These are phyloP conservation scores for Zoanthus gigantus DNA, from an alignment of 92 coral and sea anemone genomes.

Conservation along the genomic window DNA sequence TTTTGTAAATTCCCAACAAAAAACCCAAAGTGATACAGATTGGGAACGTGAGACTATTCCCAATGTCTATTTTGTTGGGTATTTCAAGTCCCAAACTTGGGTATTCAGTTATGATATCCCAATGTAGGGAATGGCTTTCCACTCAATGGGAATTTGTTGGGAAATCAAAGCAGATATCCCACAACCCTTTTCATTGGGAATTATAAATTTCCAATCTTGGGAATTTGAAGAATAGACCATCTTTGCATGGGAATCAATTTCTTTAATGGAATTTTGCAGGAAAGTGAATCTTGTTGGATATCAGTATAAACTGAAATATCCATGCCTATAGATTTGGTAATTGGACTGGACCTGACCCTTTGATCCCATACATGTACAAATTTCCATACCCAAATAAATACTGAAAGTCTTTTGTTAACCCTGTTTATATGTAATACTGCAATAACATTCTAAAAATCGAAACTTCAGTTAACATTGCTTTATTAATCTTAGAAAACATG, in stretches of 20 bases:
- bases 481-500: conserved; percentile 27
- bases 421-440: conserved; percentile 23
- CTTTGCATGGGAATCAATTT: conserved; percentile 15
- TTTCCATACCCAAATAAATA: conserved; percentile 20
- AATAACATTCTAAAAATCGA: conserved; percentile 20
- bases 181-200: conserved; percentile 13
- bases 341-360: conserved; percentile 20
- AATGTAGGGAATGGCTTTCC: conserved; percentile 23
- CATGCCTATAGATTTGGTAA: conserved; percentile 9
- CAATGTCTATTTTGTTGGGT: conserved; percentile 26
- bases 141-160: conserved; percentile 25
- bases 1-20: conserved; percentile 38
- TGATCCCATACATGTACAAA: conserved; percentile 6
- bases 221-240: conserved; percentile 11
- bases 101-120: conserved; percentile 14
- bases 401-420: not conserved
- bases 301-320: conserved; percentile 16
- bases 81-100: conserved; percentile 30
- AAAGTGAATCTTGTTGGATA: conserved; percentile 10
- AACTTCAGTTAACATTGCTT: conserved; percentile 17
- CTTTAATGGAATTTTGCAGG: conserved; percentile 1
- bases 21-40: conserved; percentile 24
- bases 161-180: conserved; percentile 19
- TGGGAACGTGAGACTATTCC: conserved; percentile 14
- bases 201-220: conserved; percentile 16